Evolutionary conservation across 2,888 invertebrate species (phyloP).

Genomic region (Apodemia zela): DNA sequence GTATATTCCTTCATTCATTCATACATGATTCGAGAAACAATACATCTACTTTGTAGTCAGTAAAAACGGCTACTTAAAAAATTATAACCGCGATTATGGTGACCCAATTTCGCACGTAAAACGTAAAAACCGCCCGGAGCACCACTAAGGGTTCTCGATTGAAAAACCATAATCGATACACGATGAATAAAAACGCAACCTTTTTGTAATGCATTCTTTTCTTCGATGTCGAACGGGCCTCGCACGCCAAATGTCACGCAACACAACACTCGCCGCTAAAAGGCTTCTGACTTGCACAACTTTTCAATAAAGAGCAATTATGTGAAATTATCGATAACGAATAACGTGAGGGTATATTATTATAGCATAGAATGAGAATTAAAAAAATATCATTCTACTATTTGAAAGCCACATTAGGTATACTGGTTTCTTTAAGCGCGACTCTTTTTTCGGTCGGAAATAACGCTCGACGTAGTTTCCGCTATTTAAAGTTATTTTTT

Average conservation of each 20-base stretch:
- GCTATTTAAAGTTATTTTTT: too few relatives aligned
- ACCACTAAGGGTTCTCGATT: background rate
- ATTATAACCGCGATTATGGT: background rate
- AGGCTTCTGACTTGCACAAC: conserved; percentile 9
- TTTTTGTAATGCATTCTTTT: conserved; percentile 10
- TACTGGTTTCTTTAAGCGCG: too few relatives aligned
- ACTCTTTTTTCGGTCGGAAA: too few relatives aligned
- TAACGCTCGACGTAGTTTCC: too few relatives aligned
- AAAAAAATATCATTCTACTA: too few relatives aligned
- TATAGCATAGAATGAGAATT: too few relatives aligned
- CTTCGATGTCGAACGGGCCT: background rate
- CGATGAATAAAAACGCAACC: conserved; percentile 11
- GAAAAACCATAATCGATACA: conserved; percentile 3
- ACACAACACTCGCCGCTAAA: conserved; percentile 11
- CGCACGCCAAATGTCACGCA: conserved; percentile 10
- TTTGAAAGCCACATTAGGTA: too few relatives aligned
- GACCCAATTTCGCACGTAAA: background rate
- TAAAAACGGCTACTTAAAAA: background rate
- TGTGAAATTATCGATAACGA: too few relatives aligned
- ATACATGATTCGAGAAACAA: too few relatives aligned
- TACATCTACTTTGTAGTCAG: background rate
- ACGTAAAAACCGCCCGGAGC: background rate
- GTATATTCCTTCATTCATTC: too few relatives aligned
- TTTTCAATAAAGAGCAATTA: background rate
- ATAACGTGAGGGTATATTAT: too few relatives aligned